A percentile compares a stretch with the other conserved stretches of the same genome.
These are phyloP conservation scores for Periparus ater DNA, from an alignment of 2,797 vertebrate genomes.

Conservation along the genomic window DNA sequence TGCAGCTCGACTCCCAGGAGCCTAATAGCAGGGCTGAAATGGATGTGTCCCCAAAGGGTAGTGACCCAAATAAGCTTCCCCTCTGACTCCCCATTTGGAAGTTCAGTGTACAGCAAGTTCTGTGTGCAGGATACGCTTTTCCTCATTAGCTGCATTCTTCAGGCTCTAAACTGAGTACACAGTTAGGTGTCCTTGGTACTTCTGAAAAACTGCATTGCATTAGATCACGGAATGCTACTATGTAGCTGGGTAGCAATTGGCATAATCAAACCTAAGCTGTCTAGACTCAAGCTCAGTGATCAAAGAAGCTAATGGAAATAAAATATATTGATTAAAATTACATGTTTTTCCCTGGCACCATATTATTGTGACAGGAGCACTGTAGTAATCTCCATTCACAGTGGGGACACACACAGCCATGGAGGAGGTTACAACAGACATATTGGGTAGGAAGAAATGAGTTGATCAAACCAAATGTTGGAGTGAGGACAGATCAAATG, in stretches of 20 bases:
- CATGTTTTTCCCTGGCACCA: background rate
- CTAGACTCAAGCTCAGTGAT: background rate
- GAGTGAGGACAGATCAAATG: constrained; percentile 61
- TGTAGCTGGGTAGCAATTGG: background rate
- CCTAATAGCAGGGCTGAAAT: background rate
- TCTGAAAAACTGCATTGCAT: background rate
- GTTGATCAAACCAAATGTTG: constrained; percentile 64
- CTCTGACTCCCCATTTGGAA: background rate
- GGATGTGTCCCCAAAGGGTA: background rate
- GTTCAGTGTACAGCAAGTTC: background rate
- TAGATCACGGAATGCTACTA: background rate
- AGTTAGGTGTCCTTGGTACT: background rate
- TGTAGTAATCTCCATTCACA: constrained; percentile 20
- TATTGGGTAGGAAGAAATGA: constrained; percentile 45
- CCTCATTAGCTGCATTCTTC: background rate
- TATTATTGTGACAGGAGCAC: background rate
- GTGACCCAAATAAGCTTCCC: background rate
- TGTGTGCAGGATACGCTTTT: background rate
- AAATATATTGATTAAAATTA: constrained; percentile 9
- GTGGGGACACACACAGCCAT: background rate
- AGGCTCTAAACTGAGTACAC: background rate
- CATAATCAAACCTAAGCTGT: background rate
- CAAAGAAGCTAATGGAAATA: constrained; percentile 34
- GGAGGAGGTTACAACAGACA: constrained; percentile 34
- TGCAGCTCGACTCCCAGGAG: background rate